Base-by-base conservation (phyloP, 2,797 vertebrate species). In the Phoebastria nigripes region DNA sequence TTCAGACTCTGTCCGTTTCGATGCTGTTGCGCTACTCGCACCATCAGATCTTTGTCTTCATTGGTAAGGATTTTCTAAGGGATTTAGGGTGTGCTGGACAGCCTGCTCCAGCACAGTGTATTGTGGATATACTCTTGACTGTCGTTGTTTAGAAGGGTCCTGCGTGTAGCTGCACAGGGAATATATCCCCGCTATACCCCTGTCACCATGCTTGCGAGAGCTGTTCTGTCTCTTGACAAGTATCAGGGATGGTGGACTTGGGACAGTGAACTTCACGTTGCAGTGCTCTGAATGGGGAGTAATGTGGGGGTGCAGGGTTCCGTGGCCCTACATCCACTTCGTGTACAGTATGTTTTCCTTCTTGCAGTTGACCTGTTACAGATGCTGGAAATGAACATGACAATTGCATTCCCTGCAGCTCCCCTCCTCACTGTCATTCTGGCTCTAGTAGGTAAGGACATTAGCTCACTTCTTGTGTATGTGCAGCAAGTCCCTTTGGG, bases 321-420 rank as follows among this genome's bases (percentile, higher is more conserved):
- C 2, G 2, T 39, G 29, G 10, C 51, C n/a, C 26, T 29, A 0
- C 22, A 3, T 22, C 78, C 58, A 44, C 71, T 51, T 20, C 0
- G 11, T 44, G 19, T 73, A 73, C 10, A 19, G 8, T 11, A 10
- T 54, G 14, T 73, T 79, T 66, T 89, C 47, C 58, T 29, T 88
- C 76, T 96, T 89, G 55, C 98, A 99, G 99, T 99, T 95, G 99
- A 99, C 96, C 98, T 99, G 77, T 98, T 99, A n/a, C 99, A 99
- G 98, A 99, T 99, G 99, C 97, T 99, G 97, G 99, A 99, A 97
- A 99, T 99, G 99, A 99, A 99, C 97, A 99, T 99, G 99, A 99
- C 99, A 65, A 99, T 99, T 59, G 99, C 99, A 1, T 99, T 99
- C 97, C 99, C 99, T 2, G 99, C 99, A 15, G 99, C 99, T 70